phyloP scores from a whole-genome alignment of 2,797 vertebrate species.

The Mus minutoides region DNA sequence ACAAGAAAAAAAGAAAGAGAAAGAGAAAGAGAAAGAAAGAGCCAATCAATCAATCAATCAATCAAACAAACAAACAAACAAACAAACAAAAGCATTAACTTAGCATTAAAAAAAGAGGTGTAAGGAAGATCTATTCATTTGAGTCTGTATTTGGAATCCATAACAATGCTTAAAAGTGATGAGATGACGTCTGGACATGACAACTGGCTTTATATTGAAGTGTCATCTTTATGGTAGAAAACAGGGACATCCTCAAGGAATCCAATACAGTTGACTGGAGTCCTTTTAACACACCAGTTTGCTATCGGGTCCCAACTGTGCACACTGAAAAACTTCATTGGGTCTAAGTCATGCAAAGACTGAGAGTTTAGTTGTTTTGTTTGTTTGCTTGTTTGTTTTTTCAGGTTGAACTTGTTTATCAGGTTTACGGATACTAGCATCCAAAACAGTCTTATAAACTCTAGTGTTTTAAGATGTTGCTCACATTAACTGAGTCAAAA shows the following conservation, averaged over 20 bases:
- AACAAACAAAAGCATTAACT: background rate
- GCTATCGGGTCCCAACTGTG: background rate
- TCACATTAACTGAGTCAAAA: background rate
- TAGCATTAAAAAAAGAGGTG: background rate
- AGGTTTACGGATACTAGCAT: background rate
- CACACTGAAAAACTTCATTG: background rate
- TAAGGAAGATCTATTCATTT: background rate
- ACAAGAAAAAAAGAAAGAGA: no score
- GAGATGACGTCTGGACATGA: background rate
- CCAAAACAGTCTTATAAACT: background rate
- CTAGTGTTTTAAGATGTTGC: background rate
- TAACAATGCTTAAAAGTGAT: background rate
- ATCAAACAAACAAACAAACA: no score
- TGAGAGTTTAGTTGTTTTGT: background rate
- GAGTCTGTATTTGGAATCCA: background rate
- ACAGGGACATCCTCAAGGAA: background rate
- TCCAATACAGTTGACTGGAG: background rate
- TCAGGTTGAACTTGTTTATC: background rate
- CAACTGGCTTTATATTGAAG: background rate
- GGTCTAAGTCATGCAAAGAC: background rate
- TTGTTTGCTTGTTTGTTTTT: background rate
- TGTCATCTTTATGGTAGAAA: background rate
- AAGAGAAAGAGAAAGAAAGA: no score
- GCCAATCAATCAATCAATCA: no score
- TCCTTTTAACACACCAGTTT: background rate